These are phyloP conservation scores for Thyatira batis DNA, from an alignment of 2,888 invertebrate genomes.

Conservation along the genomic window DNA sequence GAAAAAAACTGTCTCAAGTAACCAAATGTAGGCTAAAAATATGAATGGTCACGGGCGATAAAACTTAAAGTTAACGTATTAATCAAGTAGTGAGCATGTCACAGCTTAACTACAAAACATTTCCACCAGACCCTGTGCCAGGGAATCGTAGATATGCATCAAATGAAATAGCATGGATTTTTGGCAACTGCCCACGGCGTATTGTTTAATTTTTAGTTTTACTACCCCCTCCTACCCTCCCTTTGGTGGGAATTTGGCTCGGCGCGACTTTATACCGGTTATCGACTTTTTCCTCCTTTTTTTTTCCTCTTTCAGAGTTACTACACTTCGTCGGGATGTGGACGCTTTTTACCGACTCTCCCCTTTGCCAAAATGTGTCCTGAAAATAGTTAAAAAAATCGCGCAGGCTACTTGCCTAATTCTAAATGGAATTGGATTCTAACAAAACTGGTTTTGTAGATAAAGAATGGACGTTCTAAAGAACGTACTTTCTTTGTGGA, in stretches of 20 bases:
- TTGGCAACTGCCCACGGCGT: slow-evolving; percentile 42
- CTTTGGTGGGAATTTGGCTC: slow-evolving; percentile 30
- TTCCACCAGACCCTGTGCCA: slow-evolving; percentile 25
- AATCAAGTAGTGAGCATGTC: not conserved
- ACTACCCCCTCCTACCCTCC: slow-evolving; percentile 26
- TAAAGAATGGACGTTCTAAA: not conserved
- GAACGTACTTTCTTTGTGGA: not conserved
- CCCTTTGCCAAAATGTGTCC: slow-evolving; percentile 5
- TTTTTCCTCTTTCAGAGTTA: slow-evolving; percentile 12
- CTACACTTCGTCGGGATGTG: slow-evolving; percentile 15
- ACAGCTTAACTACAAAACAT: slow-evolving; percentile 17
- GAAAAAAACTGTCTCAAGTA: not conserved
- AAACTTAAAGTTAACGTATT: not conserved
- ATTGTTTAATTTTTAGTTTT: slow-evolving; percentile 67
- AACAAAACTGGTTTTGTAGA: not conserved
- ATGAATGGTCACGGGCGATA: not conserved
- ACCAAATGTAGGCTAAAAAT: not conserved
- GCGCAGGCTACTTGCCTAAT: slow-evolving; percentile 2
- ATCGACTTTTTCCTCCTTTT: slow-evolving; percentile 37
- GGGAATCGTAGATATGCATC: slow-evolving; percentile 49
- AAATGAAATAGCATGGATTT: slow-evolving; percentile 40
- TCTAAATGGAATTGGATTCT: not conserved
- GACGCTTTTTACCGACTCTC: not conserved
- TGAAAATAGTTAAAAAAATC: slow-evolving; percentile 6
- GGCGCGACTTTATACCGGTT: slow-evolving; percentile 10